Percentiles rank a stretch among this genome's conserved stretches.
Evolutionary conservation across 1,140 invertebrate genomes (phyloP).

Genomic region (Drosophila grimshawi): DNA sequence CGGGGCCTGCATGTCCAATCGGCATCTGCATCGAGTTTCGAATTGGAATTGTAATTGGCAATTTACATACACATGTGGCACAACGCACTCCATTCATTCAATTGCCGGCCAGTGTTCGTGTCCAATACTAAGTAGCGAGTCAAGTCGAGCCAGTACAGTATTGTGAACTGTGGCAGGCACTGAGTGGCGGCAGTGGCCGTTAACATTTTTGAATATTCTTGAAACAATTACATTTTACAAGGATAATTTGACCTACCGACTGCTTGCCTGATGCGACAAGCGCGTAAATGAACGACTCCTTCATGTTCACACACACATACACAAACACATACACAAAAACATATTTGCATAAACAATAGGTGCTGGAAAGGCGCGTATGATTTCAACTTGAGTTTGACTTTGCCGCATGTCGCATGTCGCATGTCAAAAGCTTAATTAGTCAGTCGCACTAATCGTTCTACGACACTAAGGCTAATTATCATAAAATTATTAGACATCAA

Average conservation of each 20-base stretch:
- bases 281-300: constrained; percentile 28
- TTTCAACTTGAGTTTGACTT: constrained; percentile 33
- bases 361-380: neutral
- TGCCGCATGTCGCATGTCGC: constrained; percentile 32
- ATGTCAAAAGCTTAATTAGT: constrained; percentile 72
- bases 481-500: constrained; percentile 80
- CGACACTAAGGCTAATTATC: constrained; percentile 75
- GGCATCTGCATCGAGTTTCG: constrained; percentile 51
- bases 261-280: constrained; percentile 4
- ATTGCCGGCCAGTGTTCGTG: constrained; percentile 48
- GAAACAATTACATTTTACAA: constrained; percentile 74
- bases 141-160: neutral
- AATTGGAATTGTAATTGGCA: constrained; percentile 73
- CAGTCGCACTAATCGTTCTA: constrained; percentile 75
- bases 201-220: constrained; percentile 58
- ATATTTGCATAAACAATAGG: constrained; percentile 34
- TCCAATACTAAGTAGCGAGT: constrained; percentile 65
- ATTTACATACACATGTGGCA: constrained; percentile 76
- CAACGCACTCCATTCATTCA: constrained; percentile 77
- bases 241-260: neutral
- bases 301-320: constrained; percentile 32
- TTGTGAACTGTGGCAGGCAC: neutral
- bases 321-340: neutral
- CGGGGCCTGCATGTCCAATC: constrained; percentile 16
- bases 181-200: constrained; percentile 15